A percentile compares a stretch with the other conserved stretches of the same genome.
Conservation (phyloP, 2,797 vertebrate species). For the Sebastes diploproa region DNA sequence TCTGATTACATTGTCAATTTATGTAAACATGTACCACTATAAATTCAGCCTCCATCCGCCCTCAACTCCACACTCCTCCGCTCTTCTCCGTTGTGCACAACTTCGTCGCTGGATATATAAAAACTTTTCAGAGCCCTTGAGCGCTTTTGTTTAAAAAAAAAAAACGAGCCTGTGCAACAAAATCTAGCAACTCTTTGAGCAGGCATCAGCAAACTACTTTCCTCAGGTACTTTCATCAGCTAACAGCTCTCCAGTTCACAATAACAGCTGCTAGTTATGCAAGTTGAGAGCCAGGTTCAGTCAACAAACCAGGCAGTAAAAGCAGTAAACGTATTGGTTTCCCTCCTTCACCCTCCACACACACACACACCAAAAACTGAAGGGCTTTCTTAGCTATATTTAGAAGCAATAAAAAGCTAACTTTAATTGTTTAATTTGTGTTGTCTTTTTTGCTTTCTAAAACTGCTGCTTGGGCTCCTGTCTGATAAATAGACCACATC, state of each 20-base stretch:
- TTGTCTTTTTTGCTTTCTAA: not conserved
- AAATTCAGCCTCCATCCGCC: not conserved
- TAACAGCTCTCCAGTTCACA: not conserved
- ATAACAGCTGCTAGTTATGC: slow-evolving; percentile 38
- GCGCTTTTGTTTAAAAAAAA: not conserved
- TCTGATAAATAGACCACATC: slow-evolving; percentile 2
- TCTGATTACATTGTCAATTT: not conserved
- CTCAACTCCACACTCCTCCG: not conserved
- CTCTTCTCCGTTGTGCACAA: not conserved
- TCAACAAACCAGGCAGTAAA: not conserved
- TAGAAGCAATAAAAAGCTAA: slow-evolving; percentile 22
- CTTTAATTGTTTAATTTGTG: not conserved
- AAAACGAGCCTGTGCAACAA: not conserved
- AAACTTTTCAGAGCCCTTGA: not conserved
- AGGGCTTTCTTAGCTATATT: slow-evolving; percentile 6
- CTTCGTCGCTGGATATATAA: not conserved
- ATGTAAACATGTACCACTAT: not conserved
- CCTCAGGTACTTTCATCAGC: slow-evolving; percentile 12
- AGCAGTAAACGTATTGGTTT: not conserved
- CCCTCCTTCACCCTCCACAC: not conserved
- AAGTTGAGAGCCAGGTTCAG: slow-evolving; percentile 12
- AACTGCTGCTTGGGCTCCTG: not conserved
- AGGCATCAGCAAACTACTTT: slow-evolving; percentile 12
- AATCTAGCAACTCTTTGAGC: not conserved
- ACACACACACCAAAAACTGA: not conserved